Conservation (phyloP, 2,797 vertebrate species). For the Liparis tanakae region DNA sequence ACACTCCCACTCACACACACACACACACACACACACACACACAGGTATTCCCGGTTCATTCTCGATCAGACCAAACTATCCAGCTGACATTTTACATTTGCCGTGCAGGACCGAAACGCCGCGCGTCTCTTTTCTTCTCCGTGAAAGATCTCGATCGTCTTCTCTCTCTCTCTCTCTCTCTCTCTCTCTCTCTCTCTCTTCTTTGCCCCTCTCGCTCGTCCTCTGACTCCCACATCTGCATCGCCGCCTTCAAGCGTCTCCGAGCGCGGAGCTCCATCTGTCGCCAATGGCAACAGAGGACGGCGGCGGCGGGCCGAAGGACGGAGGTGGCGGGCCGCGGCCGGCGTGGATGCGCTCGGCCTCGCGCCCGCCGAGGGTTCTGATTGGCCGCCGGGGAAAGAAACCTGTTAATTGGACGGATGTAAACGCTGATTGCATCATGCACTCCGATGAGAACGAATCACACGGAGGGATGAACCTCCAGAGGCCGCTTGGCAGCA, state of each 20-base stretch:
- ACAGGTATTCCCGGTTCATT: constrained; percentile 53
- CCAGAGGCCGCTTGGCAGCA: constrained; percentile 21
- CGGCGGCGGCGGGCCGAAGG: constrained; percentile 46
- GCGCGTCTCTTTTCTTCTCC: constrained; percentile 54
- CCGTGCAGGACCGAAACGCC: constrained; percentile 36
- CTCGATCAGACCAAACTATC: constrained; percentile 57
- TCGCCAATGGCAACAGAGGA: constrained; percentile 72
- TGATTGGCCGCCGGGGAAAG: background rate
- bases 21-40: background rate
- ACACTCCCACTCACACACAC: constrained; percentile 26
- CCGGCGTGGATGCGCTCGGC: too few relatives aligned
- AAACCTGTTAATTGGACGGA: too few relatives aligned
- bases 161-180: constrained; percentile 38
- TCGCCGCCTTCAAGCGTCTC: background rate
- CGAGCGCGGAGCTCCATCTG: constrained; percentile 32
- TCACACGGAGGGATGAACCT: background rate
- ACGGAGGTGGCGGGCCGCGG: too few relatives aligned
- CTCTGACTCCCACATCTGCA: constrained; percentile 32
- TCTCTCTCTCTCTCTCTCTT: constrained; percentile 40
- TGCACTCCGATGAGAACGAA: too few relatives aligned
- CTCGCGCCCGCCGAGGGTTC: constrained; percentile 10
- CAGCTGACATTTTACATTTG: constrained; percentile 66
- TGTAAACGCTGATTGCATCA: too few relatives aligned
- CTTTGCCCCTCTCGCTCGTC: constrained; percentile 19
- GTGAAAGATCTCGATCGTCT: constrained; percentile 53